Conservation (phyloP, 2,113 vertebrate species). For the western clawed frog (Xenopus tropicalis) region UCB_Xtro_10.0 CM004448.2:33734501-33735000, state of each 20-base stretch:
- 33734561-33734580: constrained; percentile 45
- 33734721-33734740: not conserved
- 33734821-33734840: not conserved
- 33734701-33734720: too few relatives aligned
- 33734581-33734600: too few relatives aligned
- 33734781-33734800: constrained; percentile 31
- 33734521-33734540: constrained; percentile 44
- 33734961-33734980: not conserved
- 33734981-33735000: not conserved
- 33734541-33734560: constrained; percentile 48
- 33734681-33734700: too few relatives aligned
- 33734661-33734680: constrained; percentile 48
- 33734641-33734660: constrained; percentile 68
- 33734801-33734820: not conserved
- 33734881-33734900: not conserved
- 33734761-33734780: constrained; percentile 14
- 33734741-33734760: not conserved
- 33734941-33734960: constrained; percentile 1
- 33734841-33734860: not conserved
- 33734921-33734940: not conserved
- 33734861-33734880: not conserved
- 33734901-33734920: not conserved
- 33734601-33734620: too few relatives aligned
- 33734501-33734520: constrained; percentile 40
- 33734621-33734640: constrained; percentile 40